These are phyloP conservation scores for Papilio elwesi DNA, from an alignment of 2,888 invertebrate genomes.

Conservation along the genomic window DNA sequence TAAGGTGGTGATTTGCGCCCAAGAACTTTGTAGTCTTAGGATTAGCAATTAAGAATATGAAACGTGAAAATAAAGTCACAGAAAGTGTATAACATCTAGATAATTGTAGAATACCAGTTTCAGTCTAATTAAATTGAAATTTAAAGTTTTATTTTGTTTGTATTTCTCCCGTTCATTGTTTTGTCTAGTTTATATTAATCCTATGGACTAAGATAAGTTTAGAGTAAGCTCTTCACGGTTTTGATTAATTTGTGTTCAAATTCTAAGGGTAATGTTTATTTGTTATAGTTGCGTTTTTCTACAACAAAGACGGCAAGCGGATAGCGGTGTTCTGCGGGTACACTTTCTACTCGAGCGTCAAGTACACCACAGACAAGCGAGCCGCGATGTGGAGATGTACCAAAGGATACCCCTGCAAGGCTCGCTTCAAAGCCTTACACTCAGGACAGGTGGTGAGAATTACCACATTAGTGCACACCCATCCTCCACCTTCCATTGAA, in stretches of 20 bases:
- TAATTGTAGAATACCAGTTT: no score
- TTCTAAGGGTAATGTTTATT: conserved; percentile 28
- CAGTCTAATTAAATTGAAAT: no score
- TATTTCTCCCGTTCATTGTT: no score
- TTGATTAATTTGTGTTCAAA: not conserved
- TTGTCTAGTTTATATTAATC: no score
- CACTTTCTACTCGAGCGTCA: conserved; percentile 54
- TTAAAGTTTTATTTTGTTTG: no score
- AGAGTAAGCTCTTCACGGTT: no score
- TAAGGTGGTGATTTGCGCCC: no score
- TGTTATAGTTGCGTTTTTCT: conserved; percentile 53
- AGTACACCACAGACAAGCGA: conserved; percentile 40
- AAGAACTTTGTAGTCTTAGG: no score
- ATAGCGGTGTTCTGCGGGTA: conserved; percentile 56
- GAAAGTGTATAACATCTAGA: no score
- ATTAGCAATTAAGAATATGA: no score
- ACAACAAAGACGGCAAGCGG: conserved; percentile 53
- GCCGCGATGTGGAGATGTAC: conserved; percentile 60
- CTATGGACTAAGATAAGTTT: no score
- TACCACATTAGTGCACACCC: conserved; percentile 52
- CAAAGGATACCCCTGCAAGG: conserved; percentile 58
- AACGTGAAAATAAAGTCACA: no score
- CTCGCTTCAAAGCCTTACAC: conserved; percentile 55
- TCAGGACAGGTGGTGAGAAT: conserved; percentile 49
- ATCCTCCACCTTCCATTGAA: conserved; percentile 50